Base-by-base conservation (phyloP, 2,113 vertebrate species). In the Chaetodon auriga region DNA sequence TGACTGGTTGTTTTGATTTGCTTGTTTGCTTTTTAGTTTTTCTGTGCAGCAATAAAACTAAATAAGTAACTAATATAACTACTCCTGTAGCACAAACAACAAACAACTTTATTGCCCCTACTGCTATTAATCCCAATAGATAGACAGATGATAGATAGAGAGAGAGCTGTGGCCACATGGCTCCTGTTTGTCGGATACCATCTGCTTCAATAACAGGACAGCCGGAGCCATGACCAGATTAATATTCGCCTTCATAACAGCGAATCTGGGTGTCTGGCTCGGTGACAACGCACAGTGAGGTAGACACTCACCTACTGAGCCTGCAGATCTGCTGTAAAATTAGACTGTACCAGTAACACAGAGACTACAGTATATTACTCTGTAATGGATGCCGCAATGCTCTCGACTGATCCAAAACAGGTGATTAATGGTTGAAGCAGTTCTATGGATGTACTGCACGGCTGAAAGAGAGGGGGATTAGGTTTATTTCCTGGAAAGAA, bases 121-220 rank as follows among this genome's bases (percentile, higher is more conserved):
- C 13, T 38, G 18, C 18, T 30, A n/a, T 0, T 14, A 38, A 54
- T 53, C 16, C 10, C 0, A 5, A 53, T 51, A 53, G 60, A 64
- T 18, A 43, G 43, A 62, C 16, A 38, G 30, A 41, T 30, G 30
- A 41, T 15, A 53, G 64, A 61, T 5, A 25, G 11, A 45, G 81
- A 43, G 1, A 35, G 55, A 81, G 25, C 14, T 73, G 35, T 80
- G 72, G 79, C 85, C 86, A 89, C 49, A 75, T 88, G 84, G 68
- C 61, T 88, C 81, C 48, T 81, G 85, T 87, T 90, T 87, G 80
- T 90, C 78, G 85, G 85, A 81, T 84, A 84, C 94, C 94, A 95
- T 95, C 93, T 95, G 92, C 71, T 92, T 87, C 88, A 82, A 76
- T 85, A 88, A 83, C 86, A 87, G 76, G 77, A 82, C 88, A 88